A percentile compares a stretch with the other conserved stretches of the same genome.
phyloP scores from a whole-genome alignment of 2,888 invertebrate genomes.

The Nymphalis urticae region DNA sequence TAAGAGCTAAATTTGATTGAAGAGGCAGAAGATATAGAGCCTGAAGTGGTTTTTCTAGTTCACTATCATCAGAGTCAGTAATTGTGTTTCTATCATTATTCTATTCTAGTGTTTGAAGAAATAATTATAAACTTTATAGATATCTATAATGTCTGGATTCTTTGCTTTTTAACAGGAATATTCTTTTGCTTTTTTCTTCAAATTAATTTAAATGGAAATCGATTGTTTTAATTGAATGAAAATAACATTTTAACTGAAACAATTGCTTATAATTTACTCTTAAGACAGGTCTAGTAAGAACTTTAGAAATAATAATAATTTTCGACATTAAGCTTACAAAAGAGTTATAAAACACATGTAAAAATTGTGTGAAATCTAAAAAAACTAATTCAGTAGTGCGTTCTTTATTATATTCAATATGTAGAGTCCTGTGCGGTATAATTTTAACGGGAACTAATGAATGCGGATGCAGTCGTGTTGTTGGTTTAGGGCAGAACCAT shows the following conservation, averaged over 20 bases:
- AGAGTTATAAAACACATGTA: background rate
- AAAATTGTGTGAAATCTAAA: background rate
- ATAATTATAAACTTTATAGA: background rate
- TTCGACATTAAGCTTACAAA: background rate
- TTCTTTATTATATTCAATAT: constrained; percentile 20
- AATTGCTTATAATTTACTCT: too few relatives aligned
- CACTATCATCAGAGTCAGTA: constrained; percentile 25
- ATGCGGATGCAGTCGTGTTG: constrained; percentile 36
- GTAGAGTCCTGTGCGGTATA: constrained; percentile 23
- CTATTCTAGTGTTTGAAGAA: constrained; percentile 17
- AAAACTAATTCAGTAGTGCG: background rate
- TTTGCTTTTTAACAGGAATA: background rate
- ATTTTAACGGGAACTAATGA: constrained; percentile 33
- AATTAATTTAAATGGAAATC: too few relatives aligned
- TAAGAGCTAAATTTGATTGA: constrained; percentile 4
- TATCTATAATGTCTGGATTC: background rate
- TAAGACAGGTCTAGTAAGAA: too few relatives aligned
- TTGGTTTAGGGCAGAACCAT: constrained; percentile 29
- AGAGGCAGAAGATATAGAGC: constrained; percentile 16
- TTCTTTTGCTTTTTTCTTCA: background rate
- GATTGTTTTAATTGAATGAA: too few relatives aligned
- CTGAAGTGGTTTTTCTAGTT: constrained; percentile 31
- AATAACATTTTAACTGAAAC: too few relatives aligned
- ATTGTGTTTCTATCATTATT: constrained; percentile 27
- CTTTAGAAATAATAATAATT: too few relatives aligned